phyloP scores from a whole-genome alignment of 2,888 invertebrate genomes.

The Phortica okadai region DNA sequence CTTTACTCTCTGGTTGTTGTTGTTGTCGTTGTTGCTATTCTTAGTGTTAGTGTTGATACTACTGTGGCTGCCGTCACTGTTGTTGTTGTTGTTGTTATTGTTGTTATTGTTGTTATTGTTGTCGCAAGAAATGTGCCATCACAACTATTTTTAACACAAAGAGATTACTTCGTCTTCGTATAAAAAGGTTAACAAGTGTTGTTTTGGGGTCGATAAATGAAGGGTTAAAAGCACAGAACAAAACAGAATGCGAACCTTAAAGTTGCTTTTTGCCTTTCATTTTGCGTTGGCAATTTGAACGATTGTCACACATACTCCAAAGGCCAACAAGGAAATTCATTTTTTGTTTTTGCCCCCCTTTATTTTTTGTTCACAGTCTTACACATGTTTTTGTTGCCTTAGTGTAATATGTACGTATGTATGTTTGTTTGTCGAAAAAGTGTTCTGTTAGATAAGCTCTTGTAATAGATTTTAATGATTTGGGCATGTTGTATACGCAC shows the following conservation, averaged over 20 bases:
- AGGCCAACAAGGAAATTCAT: too few relatives aligned
- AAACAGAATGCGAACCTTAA: neutral
- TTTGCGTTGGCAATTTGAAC: neutral
- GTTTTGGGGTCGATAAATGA: conserved; percentile 20
- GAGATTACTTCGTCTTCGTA: conserved; percentile 11
- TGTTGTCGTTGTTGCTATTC: conserved; percentile 41
- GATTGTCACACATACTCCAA: too few relatives aligned
- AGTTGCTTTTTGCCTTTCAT: neutral
- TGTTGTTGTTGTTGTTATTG: too few relatives aligned
- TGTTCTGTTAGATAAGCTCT: neutral
- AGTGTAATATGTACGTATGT: neutral
- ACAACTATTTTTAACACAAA: conserved; percentile 4
- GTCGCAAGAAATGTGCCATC: neutral
- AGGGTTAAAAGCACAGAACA: neutral
- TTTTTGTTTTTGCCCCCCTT: too few relatives aligned
- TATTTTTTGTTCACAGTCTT: too few relatives aligned
- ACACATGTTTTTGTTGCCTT: neutral
- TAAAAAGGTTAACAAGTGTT: conserved; percentile 22
- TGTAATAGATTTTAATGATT: neutral
- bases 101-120: neutral
- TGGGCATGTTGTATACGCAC: neutral
- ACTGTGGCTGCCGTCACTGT: conserved; percentile 17
- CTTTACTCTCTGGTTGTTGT: conserved; percentile 43
- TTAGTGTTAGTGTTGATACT: conserved; percentile 31
- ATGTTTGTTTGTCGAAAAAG: too few relatives aligned